A percentile compares a stretch with the other conserved stretches of the same genome.
phyloP scores from a whole-genome alignment of 2,797 vertebrate genomes.

The Sebastes kiyomatsui region DNA sequence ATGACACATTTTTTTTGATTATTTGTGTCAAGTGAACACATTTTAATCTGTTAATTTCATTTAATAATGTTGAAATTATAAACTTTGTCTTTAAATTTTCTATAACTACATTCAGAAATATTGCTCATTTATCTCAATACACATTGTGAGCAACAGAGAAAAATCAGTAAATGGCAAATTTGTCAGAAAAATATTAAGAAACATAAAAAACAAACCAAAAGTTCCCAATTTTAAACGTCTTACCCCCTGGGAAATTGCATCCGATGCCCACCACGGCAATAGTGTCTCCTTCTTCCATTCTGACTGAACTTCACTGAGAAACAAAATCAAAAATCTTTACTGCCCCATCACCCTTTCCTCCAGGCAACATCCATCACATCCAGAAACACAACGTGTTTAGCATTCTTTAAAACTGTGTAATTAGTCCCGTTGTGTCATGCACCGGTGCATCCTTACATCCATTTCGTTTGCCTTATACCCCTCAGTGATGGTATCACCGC shows the following conservation, averaged over 20 bases:
- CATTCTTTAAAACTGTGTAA: neutral
- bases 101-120: neutral
- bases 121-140: neutral
- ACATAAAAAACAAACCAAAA: neutral
- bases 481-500: constrained; percentile 52
- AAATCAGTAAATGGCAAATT: neutral
- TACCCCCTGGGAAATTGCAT: constrained; percentile 89
- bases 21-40: neutral
- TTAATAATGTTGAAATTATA: neutral
- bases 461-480: neutral
- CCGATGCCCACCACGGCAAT: constrained; percentile 89
- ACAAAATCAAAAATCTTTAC: constrained; percentile 21
- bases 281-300: constrained; percentile 74
- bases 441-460: constrained; percentile 35
- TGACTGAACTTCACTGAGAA: constrained; percentile 31
- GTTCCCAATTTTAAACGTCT: neutral
- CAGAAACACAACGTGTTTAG: neutral
- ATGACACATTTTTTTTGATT: too few species aligned
- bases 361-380: neutral
- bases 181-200: neutral
- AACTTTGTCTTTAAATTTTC: neutral
- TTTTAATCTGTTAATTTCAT: neutral
- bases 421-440: constrained; percentile 26
- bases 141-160: neutral
- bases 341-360: neutral